These are phyloP conservation scores for Lymantria monacha DNA, from an alignment of 2,888 invertebrate species.

Conservation along the genomic window DNA sequence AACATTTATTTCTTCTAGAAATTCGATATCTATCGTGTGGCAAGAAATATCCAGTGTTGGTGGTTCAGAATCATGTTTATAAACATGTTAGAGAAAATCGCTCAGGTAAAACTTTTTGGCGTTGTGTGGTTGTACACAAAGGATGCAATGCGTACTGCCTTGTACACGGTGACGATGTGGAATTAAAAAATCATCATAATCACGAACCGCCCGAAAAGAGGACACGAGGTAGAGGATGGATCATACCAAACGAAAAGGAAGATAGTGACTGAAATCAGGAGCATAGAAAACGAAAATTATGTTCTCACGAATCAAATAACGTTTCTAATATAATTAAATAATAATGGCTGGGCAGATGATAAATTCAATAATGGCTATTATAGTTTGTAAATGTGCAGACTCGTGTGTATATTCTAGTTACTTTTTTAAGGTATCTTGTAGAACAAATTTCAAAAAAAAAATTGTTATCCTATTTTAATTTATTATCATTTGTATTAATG, in stretches of 20 bases:
- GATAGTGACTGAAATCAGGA: too few relatives aligned
- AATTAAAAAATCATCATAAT: constrained; percentile 15
- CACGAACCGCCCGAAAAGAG: constrained; percentile 37
- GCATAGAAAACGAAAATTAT: too few relatives aligned
- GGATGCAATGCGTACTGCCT: constrained; percentile 40
- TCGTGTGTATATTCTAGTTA: too few relatives aligned
- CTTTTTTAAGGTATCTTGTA: too few relatives aligned
- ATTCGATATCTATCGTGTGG: constrained; percentile 36
- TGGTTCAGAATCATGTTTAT: constrained; percentile 39
- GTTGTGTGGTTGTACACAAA: constrained; percentile 43
- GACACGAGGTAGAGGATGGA: constrained; percentile 28
- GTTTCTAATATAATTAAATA: too few relatives aligned
- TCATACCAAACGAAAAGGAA: neutral
- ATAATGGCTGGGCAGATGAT: too few relatives aligned
- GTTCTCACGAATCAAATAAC: too few relatives aligned
- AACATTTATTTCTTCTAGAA: constrained; percentile 17
- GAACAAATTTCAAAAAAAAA: too few relatives aligned
- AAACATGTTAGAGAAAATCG: constrained; percentile 41
- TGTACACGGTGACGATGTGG: constrained; percentile 8
- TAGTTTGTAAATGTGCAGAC: too few relatives aligned
- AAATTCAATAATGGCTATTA: too few relatives aligned
- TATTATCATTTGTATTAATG: too few relatives aligned
- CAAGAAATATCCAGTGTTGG: constrained; percentile 45
- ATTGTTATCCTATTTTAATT: too few relatives aligned
- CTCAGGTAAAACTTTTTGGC: constrained; percentile 44